Evolutionary conservation across 2,888 invertebrate genomes (phyloP).

Genomic region (Seira musarum): DNA sequence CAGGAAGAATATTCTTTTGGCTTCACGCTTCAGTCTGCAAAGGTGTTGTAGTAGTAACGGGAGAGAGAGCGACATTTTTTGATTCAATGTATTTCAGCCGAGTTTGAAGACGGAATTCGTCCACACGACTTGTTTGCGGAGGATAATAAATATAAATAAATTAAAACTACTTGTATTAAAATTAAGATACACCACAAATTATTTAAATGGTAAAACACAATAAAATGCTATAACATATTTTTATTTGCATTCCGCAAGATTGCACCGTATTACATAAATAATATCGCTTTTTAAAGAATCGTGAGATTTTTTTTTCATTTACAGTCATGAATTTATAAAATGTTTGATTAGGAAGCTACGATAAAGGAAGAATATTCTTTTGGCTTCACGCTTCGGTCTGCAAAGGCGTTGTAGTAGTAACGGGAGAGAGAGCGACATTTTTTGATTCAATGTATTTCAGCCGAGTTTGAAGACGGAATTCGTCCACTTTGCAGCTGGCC

Average conservation of each 20-base stretch:
- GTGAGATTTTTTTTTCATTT: too few relatives aligned
- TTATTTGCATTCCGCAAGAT: too few relatives aligned
- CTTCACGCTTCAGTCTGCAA: constrained; percentile 55
- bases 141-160: too few relatives aligned
- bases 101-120: constrained; percentile 67
- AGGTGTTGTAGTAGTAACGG: constrained; percentile 63
- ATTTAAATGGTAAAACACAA: too few relatives aligned
- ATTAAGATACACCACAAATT: too few relatives aligned
- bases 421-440: constrained; percentile 55
- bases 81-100: constrained; percentile 66
- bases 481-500: constrained; percentile 62
- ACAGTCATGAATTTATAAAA: too few relatives aligned
- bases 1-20: background rate
- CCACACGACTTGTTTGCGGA: constrained; percentile 21
- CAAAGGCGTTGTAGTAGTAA: constrained; percentile 64
- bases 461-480: constrained; percentile 67
- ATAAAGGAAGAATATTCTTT: background rate
- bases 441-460: constrained; percentile 66
- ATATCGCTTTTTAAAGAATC: too few relatives aligned
- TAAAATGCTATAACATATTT: too few relatives aligned
- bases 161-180: too few relatives aligned
- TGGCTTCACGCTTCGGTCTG: constrained; percentile 53
- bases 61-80: constrained; percentile 56
- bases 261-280: too few relatives aligned
- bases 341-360: too few relatives aligned